Base-by-base conservation (phyloP, 2,113 vertebrate genomes). In the Callaeas wilsoni region DNA sequence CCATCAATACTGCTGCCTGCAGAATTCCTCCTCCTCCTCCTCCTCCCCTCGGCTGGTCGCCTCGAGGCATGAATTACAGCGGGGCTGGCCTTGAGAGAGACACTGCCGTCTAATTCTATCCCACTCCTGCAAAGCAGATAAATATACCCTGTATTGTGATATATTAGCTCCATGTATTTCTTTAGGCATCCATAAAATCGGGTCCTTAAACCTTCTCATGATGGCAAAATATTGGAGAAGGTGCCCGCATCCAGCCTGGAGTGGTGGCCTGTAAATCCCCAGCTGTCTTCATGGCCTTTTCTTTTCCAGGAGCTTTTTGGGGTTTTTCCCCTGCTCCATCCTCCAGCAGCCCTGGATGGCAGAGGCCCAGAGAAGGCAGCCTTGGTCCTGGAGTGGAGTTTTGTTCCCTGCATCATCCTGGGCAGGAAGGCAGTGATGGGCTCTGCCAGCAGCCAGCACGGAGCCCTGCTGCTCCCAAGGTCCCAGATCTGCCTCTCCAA, bases 1-100 rank as follows among this genome's bases (percentile, higher is more conserved):
- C 71, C 94, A 93, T 94, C 73, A 86, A 52, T 93, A 84, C 52
- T 91, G 75, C 74, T 7, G 37, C 57, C 75, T 44, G 68, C 67
- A 85, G 81, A 79, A 80, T 69, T 94, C 89, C 63, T 89, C 88
- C 71, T 93, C 69, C 88, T 92, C 64, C 87, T 71, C 55, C 67
- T 94, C 76, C 93, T 82, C 52, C 64, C 50, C 63, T 59, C 4
- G 6, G 41, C 90, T 15, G 4, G 32, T 68, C 0, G 4, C 73
- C 90, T 69, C 33, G 0, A 57, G 70, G 69, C 22, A 16, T 92
- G 94, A 96, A 82, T 93, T 89, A 89, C 79, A 86, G 59, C 10
- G 0, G 39, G 44, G 73, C 50, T 44, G 76, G 89, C 75, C 89
- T 74, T 59, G 64, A 35, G 60, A 73, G 73, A 86, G 46, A 30